These are phyloP conservation scores for Melinaea marsaeus DNA, from an alignment of 2,888 invertebrate species.

Conservation along the genomic window DNA sequence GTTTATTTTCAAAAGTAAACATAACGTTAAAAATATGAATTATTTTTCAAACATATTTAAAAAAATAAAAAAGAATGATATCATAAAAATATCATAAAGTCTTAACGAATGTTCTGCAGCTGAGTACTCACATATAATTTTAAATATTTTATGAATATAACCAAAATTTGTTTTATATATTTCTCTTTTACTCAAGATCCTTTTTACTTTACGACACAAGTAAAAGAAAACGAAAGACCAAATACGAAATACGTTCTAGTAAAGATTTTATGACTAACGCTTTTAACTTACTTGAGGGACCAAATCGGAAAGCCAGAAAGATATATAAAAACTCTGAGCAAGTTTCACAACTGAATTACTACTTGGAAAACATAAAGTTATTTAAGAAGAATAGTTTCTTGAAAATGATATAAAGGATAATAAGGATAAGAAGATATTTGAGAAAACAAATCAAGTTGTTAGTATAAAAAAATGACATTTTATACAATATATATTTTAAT, in stretches of 20 bases:
- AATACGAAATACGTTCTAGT: constrained; percentile 8
- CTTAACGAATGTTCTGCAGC: no score
- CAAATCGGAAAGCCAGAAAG: constrained; percentile 2
- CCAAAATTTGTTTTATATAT: constrained; percentile 3
- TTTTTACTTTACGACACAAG: constrained; percentile 4
- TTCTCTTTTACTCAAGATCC: constrained; percentile 4
- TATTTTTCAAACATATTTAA: no score
- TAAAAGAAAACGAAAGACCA: constrained; percentile 4
- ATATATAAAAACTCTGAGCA: not conserved
- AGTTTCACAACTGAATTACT: constrained; percentile 6
- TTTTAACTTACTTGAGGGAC: constrained; percentile 8
- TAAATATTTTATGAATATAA: not conserved
- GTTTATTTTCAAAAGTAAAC: no score
- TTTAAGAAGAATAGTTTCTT: not conserved
- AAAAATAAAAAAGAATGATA: no score
- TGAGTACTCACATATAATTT: not conserved
- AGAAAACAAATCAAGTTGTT: not conserved
- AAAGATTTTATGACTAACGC: constrained; percentile 6
- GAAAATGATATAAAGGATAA: not conserved
- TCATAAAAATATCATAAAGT: no score
- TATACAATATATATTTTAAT: no score
- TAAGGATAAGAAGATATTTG: not conserved
- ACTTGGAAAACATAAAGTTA: not conserved
- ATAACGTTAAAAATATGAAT: no score
- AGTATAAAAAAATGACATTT: no score